Percentiles rank a stretch among this genome's conserved stretches.
Conservation (phyloP, 2,113 vertebrate genomes). For the Holacanthus passer region DNA sequence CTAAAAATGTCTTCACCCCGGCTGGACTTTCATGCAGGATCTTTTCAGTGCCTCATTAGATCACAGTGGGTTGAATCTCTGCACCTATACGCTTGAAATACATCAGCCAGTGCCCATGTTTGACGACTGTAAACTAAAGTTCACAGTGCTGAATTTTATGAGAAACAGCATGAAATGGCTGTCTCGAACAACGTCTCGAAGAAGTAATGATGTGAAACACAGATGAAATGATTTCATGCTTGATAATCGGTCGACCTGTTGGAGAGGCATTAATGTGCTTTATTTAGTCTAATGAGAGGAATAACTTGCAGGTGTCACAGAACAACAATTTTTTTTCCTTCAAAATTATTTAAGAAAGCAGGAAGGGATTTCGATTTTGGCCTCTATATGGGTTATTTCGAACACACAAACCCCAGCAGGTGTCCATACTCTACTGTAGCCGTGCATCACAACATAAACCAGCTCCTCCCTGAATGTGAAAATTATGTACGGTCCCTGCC, state of each 20-base stretch:
- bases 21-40: background rate
- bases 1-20: background rate
- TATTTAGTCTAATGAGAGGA: slow-evolving; percentile 16
- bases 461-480: background rate
- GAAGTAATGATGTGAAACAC: slow-evolving; percentile 26
- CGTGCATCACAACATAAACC: slow-evolving; percentile 15
- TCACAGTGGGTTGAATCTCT: background rate
- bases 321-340: background rate
- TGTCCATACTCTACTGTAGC: background rate
- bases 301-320: slow-evolving; percentile 1
- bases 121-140: slow-evolving; percentile 13
- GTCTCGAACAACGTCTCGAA: slow-evolving; percentile 16
- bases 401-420: background rate
- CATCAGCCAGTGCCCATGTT: slow-evolving; percentile 27
- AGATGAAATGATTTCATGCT: slow-evolving; percentile 52
- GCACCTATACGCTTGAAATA: background rate
- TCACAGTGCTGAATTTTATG: slow-evolving; percentile 41
- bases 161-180: slow-evolving; percentile 21
- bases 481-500: background rate
- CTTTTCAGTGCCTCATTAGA: slow-evolving; percentile 14
- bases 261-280: slow-evolving; percentile 5
- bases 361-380: background rate
- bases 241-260: slow-evolving; percentile 4
- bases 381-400: background rate
- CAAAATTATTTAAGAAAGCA: background rate